A percentile compares a stretch with the other conserved stretches of the same genome.
Evolutionary conservation across 2,113 vertebrate genomes (phyloP).

Genomic region (Paramisgurnus dabryanus): DNA sequence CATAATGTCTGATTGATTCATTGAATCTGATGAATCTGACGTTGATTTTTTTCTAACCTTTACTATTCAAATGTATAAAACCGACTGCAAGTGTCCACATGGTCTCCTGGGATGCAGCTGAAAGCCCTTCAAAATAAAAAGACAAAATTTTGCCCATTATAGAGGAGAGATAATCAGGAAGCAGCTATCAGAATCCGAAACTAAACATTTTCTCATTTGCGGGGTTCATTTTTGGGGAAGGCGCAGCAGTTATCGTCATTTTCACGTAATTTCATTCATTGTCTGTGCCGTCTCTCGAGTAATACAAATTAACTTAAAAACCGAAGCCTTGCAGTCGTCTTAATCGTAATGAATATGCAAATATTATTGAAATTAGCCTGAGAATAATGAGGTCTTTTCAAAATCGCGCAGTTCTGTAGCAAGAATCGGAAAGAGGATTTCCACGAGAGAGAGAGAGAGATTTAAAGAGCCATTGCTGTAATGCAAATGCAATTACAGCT

Average conservation of each 20-base stretch:
- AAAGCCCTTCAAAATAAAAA: conserved; percentile 10
- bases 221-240: not conserved
- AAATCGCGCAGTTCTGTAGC: not conserved
- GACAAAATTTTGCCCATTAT: not conserved
- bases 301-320: conserved; percentile 45
- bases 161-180: not conserved
- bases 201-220: not conserved
- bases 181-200: not conserved
- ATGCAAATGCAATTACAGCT: conserved; percentile 73
- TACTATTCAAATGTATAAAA: not conserved
- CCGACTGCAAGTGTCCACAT: not conserved
- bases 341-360: conserved; percentile 58
- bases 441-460: conserved; percentile 5
- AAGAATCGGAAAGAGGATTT: conserved; percentile 27
- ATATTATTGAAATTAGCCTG: conserved; percentile 39
- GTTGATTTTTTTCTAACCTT: not conserved
- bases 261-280: conserved; percentile 36
- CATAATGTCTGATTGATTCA: no score
- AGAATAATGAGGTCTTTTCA: conserved; percentile 22
- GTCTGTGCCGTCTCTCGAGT: conserved; percentile 15
- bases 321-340: conserved; percentile 47
- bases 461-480: conserved; percentile 62
- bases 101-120: not conserved
- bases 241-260: not conserved
- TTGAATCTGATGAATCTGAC: not conserved